Conservation (phyloP, 2,888 invertebrate species). For the Aspidapion aeneum region DNA sequence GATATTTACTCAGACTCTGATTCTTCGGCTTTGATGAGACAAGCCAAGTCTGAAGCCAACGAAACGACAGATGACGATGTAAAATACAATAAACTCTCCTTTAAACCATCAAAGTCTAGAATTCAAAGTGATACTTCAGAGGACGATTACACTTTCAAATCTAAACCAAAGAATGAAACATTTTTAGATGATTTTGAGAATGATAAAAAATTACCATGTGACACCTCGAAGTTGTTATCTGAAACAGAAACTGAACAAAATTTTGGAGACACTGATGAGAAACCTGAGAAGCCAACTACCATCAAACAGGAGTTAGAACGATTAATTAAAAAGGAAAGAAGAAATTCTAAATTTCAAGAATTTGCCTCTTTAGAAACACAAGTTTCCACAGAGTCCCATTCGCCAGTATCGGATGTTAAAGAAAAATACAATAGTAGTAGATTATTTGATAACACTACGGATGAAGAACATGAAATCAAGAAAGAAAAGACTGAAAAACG, state of each 20-base stretch:
- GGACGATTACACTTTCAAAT: slow-evolving; percentile 56
- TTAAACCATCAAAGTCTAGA: slow-evolving; percentile 66
- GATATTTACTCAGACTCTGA: slow-evolving; percentile 54
- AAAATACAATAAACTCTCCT: slow-evolving; percentile 51
- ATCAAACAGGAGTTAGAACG: slow-evolving; percentile 41
- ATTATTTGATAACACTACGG: slow-evolving; percentile 41
- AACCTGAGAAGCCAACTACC: slow-evolving; percentile 27
- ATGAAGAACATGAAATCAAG: slow-evolving; percentile 38
- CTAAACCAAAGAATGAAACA: slow-evolving; percentile 8
- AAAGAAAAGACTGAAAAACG: slow-evolving; percentile 53
- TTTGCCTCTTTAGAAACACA: slow-evolving; percentile 29
- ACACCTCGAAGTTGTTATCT: slow-evolving; percentile 59
- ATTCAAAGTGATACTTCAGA: slow-evolving; percentile 79
- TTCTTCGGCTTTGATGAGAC: slow-evolving; percentile 43
- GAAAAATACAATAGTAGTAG: slow-evolving; percentile 36
- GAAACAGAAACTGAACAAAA: slow-evolving; percentile 56
- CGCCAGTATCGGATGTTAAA: slow-evolving; percentile 37
- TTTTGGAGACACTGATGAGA: slow-evolving; percentile 43
- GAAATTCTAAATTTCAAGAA: slow-evolving; percentile 40
- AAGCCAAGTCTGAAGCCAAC: slow-evolving; percentile 40
- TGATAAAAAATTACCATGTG: slow-evolving; percentile 39
- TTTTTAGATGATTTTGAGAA: slow-evolving; percentile 15
- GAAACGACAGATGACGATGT: slow-evolving; percentile 49
- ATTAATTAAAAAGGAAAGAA: slow-evolving; percentile 42
- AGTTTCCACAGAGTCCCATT: slow-evolving; percentile 9